Percentiles rank a stretch among this genome's conserved stretches.
phyloP scores from a whole-genome alignment of 35 echinoderm and acorn worm species.

The Lytechinus variegatus region DNA sequence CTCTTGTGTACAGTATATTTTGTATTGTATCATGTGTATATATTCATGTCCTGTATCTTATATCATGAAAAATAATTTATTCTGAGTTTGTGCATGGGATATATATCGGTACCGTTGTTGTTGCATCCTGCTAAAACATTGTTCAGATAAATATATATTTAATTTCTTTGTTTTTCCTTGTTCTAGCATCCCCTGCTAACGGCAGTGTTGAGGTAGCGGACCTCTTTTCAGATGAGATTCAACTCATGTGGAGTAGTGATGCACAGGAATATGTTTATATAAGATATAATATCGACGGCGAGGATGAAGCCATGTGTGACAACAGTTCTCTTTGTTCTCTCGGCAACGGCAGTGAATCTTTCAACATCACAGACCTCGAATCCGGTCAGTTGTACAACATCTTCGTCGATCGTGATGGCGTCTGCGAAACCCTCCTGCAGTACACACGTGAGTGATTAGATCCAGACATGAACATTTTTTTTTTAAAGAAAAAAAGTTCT shows the following conservation, averaged over 20 bases:
- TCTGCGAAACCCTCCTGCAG: slow-evolving; percentile 7
- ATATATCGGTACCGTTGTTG: no score
- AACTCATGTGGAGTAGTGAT: not conserved
- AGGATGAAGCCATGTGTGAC: not conserved
- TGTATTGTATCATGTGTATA: no score
- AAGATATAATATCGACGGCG: not conserved
- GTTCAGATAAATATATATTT: no score
- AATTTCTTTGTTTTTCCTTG: not conserved
- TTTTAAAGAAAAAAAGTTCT: not conserved
- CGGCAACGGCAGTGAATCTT: not conserved
- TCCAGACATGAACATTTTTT: not conserved
- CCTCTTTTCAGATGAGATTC: not conserved
- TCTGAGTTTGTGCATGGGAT: no score
- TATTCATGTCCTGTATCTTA: no score
- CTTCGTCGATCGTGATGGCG: slow-evolving; percentile 19
- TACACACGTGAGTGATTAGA: slow-evolving; percentile 15
- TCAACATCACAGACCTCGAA: not conserved
- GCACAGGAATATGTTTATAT: slow-evolving; percentile 22
- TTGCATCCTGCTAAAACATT: no score
- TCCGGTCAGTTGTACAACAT: not conserved
- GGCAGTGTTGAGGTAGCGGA: not conserved
- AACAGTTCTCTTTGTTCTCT: not conserved
- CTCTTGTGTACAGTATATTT: no score
- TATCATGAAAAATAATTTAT: no score
- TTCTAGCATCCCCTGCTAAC: not conserved